Evolutionary conservation across 2,113 vertebrate species (phyloP), one percentile per base, ranked within the genome.

Genomic region (Hippopotamus amphibius): DNA sequence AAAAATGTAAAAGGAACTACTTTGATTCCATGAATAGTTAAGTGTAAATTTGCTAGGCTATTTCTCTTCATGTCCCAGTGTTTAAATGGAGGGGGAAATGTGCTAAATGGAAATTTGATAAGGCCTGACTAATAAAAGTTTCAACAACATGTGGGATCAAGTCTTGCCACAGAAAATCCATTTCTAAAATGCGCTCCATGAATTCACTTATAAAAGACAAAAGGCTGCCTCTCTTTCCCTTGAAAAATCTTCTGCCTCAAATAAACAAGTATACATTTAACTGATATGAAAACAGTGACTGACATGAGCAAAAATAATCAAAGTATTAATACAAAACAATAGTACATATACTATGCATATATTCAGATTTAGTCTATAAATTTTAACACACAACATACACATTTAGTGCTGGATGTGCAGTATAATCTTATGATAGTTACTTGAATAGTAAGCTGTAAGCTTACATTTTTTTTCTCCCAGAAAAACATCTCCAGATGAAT

Each of bases 81-180:
- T 95, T 48, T 92, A 93, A 86, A 48, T 81, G 59, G 43, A 92
- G 81, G 24, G 9, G 19, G 33, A 71, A 95, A 95, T 72, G 48
- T 48, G 57, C 48, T 83, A 85, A 84, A n/a, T 86, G 41, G 65
- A 97, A 93, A 96, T 96, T 55, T 95, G 71, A 92, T 84, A 95
- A 96, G 92, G 57, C 24, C 66, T 83, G 72, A 95, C 93, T 97
- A 96, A 97, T 92, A 46, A 95, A 97, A 96, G 69, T 97, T 96
- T 93, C 59, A 96, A 48, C 59, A 96, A 90, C 19, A 57, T 94
- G 83, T 84, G 76, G 59, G 41, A 96, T 87, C 63, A 69, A 79
- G 63, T 93, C 84, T 85, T 93, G 59, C 83, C 66, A 93, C 59
- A 95, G 68, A 95, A 92, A 80, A 95, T 63, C 41, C 43, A 96